Percentiles rank a stretch among this genome's conserved stretches.
phyloP scores from a whole-genome alignment of 2,888 invertebrate genomes.

The Lasioglossum calceatum region DNA sequence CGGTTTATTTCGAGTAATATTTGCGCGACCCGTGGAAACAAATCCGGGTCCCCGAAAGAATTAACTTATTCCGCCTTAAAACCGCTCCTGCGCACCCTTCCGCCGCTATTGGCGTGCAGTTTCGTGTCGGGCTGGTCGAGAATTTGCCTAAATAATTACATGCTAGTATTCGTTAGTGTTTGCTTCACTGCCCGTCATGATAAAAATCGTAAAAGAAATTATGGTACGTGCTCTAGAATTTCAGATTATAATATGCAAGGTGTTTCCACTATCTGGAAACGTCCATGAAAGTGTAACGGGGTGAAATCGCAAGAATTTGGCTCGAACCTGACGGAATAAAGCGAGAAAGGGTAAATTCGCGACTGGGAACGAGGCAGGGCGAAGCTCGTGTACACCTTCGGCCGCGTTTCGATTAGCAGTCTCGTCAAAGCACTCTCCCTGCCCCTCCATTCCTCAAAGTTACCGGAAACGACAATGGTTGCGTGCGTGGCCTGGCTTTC shows the following conservation, averaged over 20 bases:
- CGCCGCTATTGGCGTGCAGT: not conserved
- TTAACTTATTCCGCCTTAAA: constrained; percentile 49
- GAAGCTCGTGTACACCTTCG: not conserved
- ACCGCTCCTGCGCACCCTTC: not conserved
- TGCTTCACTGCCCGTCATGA: too few relatives aligned
- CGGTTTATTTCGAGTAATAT: constrained; percentile 51
- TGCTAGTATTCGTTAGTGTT: not conserved
- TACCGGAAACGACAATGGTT: constrained; percentile 11
- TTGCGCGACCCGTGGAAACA: constrained; percentile 27
- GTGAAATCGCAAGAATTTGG: not conserved
- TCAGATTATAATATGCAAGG: too few relatives aligned
- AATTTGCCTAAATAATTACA: not conserved
- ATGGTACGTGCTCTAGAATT: too few relatives aligned
- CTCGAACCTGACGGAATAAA: not conserved
- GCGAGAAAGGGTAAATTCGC: not conserved
- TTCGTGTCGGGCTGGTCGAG: not conserved
- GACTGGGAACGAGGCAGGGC: not conserved
- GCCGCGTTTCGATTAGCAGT: not conserved
- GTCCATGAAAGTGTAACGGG: not conserved
- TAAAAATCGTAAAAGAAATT: too few relatives aligned
- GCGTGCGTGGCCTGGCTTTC: constrained; percentile 43
- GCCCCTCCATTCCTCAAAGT: not conserved
- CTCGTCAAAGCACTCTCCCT: constrained; percentile 22
- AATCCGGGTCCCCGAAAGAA: constrained; percentile 40
- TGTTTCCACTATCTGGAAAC: not conserved